A percentile compares a stretch with the other conserved stretches of the same genome.
These are phyloP conservation scores for Manduca sexta DNA, from an alignment of 1,140 invertebrate species.

Conservation along the genomic window DNA sequence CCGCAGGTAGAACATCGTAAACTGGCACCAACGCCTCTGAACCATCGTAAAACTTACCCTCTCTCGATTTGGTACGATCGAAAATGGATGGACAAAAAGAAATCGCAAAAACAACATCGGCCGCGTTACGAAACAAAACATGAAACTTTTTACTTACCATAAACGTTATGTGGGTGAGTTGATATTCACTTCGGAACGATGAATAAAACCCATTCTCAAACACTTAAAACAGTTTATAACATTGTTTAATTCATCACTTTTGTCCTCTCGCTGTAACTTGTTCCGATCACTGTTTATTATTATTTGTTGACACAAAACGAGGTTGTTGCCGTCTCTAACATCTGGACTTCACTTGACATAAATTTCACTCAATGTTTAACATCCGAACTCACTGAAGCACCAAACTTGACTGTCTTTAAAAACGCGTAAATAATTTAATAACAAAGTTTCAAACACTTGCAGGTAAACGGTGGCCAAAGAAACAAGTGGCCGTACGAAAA, in stretches of 20 bases:
- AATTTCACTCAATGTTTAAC: slow-evolving; percentile 45
- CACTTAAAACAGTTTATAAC: slow-evolving; percentile 55
- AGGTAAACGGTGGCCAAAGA: slow-evolving; percentile 40
- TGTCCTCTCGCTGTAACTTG: slow-evolving; percentile 43
- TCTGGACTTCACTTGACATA: slow-evolving; percentile 43
- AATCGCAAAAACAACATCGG: slow-evolving; percentile 16
- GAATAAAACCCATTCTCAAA: slow-evolving; percentile 52
- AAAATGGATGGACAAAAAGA: slow-evolving; percentile 21
- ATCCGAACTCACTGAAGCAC: not conserved
- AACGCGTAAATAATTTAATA: slow-evolving; percentile 9
- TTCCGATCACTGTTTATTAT: slow-evolving; percentile 62
- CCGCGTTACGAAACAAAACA: slow-evolving; percentile 62
- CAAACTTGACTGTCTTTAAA: slow-evolving; percentile 12
- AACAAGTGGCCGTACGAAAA: slow-evolving; percentile 46
- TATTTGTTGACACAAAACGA: slow-evolving; percentile 64
- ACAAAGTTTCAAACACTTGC: slow-evolving; percentile 33
- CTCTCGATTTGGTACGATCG: not conserved
- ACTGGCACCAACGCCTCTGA: not conserved
- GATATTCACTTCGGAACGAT: slow-evolving; percentile 45
- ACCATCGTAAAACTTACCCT: slow-evolving; percentile 5
- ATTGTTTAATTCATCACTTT: slow-evolving; percentile 66
- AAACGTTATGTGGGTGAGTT: slow-evolving; percentile 65
- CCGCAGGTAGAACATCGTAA: slow-evolving; percentile 1
- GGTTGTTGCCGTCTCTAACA: slow-evolving; percentile 53
- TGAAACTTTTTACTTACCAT: slow-evolving; percentile 70